Percentiles rank a stretch among this genome's conserved stretches.
phyloP scores from a whole-genome alignment of 2,888 invertebrate species.

The Heliconius ismenius region DNA sequence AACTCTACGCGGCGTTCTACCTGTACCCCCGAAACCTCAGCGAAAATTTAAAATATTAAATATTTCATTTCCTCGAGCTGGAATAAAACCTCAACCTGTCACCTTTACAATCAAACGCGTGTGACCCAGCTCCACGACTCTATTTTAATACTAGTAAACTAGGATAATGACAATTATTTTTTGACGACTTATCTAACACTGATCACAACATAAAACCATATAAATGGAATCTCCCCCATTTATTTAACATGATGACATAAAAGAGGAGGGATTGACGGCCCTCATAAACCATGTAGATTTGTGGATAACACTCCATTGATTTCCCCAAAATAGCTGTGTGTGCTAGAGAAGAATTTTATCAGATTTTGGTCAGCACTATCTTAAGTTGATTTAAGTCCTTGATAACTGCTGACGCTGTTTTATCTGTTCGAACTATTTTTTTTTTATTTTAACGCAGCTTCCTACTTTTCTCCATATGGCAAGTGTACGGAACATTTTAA shows the following conservation, averaged over 20 bases:
- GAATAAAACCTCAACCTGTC: no score
- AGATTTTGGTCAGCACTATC: slow-evolving; percentile 22
- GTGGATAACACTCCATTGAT: slow-evolving; percentile 41
- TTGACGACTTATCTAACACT: background rate
- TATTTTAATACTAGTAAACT: no score
- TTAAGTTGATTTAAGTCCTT: slow-evolving; percentile 10
- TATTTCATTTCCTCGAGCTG: no score
- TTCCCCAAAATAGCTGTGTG: slow-evolving; percentile 21
- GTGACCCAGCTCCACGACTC: no score
- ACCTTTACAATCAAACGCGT: no score
- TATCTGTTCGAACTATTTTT: background rate
- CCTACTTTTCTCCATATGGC: background rate
- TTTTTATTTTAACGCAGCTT: background rate
- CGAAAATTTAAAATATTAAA: no score
- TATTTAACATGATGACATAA: slow-evolving; percentile 43
- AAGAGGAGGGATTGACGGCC: slow-evolving; percentile 38
- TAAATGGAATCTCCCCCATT: slow-evolving; percentile 40
- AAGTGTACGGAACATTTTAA: no score
- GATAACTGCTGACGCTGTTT: background rate
- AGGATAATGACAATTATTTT: no score
- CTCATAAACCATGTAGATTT: slow-evolving; percentile 46
- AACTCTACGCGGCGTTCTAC: no score
- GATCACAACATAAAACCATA: background rate
- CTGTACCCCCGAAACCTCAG: no score
- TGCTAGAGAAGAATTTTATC: slow-evolving; percentile 8